Base-by-base conservation (phyloP, 2,888 invertebrate genomes). In the Pristionchus mayeri region DNA sequence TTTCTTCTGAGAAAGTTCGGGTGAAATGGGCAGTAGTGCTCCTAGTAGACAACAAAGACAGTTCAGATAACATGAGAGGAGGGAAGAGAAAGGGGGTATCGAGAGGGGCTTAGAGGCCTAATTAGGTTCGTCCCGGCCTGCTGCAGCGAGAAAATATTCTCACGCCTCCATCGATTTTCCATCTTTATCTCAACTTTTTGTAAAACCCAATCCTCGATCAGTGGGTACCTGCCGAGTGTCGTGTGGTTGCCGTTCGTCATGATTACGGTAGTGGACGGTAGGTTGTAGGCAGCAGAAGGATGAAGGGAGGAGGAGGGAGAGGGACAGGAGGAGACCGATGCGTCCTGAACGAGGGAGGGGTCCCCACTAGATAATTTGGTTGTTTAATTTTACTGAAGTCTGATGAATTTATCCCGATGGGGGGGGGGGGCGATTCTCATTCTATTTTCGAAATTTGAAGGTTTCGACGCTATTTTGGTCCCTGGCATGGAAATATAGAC, bases 281-380 rank as follows among this genome's bases (percentile, higher is more conserved):
- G 76, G 24, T 48, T 48, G 50, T 78, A 78, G 11, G 76, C 80
- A 0, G 80, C 37, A 7, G 48, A 48, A 1, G 80, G 57, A 37
- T 80, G 80, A 13, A 80, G 80, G 37, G 80, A 80, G 18, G 80
- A 57, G 37, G 57, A 57, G 57, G 80, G 80, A 54, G 52, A 57
- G 37, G 37, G 80, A 80, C 40, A 80, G 2, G 80, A 80, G n/a
- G 80, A 57, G 37, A 80, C 80, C 0, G 80, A 80, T 0, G 80
- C 80, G 11, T 80, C 80, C 80, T 80, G 54, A 80, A 79, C n/a
- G n/a, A n/a, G n/a, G n/a, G n/a, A n/a, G n/a, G n/a, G 27, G n/a
- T 21, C 30, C 63, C 63, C 34, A 30, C 63, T 30, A 60, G 57
- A 27, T 60, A 60, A 57, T 63, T 40, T 71, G 21, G 40, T 71